Evolutionary conservation across 2,797 vertebrate genomes (phyloP).

Genomic region (Adrianichthys oophorus): DNA sequence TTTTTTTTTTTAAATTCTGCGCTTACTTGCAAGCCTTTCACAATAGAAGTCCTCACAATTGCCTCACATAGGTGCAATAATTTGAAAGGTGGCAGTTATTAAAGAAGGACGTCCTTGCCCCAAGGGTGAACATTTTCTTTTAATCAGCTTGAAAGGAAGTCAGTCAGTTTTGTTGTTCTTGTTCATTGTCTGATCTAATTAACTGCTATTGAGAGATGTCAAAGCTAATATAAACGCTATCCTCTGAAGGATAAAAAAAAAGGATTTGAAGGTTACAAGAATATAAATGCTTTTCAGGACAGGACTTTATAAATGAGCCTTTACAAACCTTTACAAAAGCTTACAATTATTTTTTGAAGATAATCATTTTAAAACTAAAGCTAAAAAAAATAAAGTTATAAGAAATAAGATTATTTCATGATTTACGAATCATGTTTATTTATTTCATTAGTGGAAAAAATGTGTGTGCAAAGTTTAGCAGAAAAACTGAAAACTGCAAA

Average conservation of each 20-base stretch:
- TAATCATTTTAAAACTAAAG: too few species aligned
- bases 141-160: constrained; percentile 27
- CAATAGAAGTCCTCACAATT: constrained; percentile 19
- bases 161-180: constrained; percentile 49
- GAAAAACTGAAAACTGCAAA: too few species aligned
- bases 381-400: too few species aligned
- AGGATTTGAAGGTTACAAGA: constrained; percentile 25
- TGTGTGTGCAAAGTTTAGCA: too few species aligned
- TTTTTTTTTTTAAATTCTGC: constrained; percentile 30
- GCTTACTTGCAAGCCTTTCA: constrained; percentile 23
- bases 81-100: constrained; percentile 1
- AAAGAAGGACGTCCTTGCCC: constrained; percentile 7
- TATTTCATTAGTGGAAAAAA: too few species aligned
- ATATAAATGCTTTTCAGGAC: too few species aligned
- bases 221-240: constrained; percentile 41
- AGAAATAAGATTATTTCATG: too few species aligned
- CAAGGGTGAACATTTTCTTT: constrained; percentile 15
- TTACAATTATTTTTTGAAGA: too few species aligned
- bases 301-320: too few species aligned
- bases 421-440: too few species aligned
- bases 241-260: constrained; percentile 13
- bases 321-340: too few species aligned
- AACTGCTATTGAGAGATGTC: constrained; percentile 61
- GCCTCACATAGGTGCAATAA: constrained; percentile 20
- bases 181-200: constrained; percentile 51